A percentile compares a stretch with the other conserved stretches of the same genome.
Evolutionary conservation across 2,797 vertebrate genomes (phyloP).

Genomic region (Synanceia verrucosa): DNA sequence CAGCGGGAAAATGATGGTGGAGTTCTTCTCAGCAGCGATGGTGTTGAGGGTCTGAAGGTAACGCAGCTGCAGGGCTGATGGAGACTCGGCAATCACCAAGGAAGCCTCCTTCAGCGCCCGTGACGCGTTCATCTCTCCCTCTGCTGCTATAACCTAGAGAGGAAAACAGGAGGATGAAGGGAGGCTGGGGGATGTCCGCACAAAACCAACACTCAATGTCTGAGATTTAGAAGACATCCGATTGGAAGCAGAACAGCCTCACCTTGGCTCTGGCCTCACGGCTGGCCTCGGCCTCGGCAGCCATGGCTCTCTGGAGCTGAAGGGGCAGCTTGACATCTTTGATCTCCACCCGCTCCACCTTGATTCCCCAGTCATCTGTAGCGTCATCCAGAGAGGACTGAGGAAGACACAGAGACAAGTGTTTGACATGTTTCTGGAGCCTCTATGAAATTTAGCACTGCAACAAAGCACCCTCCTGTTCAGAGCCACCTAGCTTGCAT

Average conservation of each 20-base stretch:
- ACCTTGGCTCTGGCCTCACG: constrained; percentile 97
- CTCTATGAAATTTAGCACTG: background rate
- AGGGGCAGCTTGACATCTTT: constrained; percentile 95
- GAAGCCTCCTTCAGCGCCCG: constrained; percentile 94
- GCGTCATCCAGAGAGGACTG: constrained; percentile 90
- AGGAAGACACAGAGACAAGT: constrained; percentile 1
- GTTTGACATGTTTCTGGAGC: background rate
- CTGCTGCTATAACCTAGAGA: constrained; percentile 92
- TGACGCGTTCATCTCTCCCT: constrained; percentile 97
- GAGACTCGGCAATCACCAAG: constrained; percentile 93
- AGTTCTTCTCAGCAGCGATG: constrained; percentile 96
- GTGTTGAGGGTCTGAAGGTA: constrained; percentile 97
- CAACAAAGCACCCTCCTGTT: background rate
- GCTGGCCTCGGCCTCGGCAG: constrained; percentile 93
- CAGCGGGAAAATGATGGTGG: constrained; percentile 95
- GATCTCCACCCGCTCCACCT: constrained; percentile 98
- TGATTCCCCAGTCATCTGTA: constrained; percentile 96
- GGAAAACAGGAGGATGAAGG: background rate
- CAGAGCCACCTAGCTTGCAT: background rate
- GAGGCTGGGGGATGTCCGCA: background rate
- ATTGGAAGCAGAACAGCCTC: background rate
- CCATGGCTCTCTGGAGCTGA: constrained; percentile 98
- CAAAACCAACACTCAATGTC: background rate
- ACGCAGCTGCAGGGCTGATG: constrained; percentile 93
- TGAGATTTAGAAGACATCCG: background rate